Conservation (phyloP, 2,113 vertebrate species). For the Morone saxatilis region DNA sequence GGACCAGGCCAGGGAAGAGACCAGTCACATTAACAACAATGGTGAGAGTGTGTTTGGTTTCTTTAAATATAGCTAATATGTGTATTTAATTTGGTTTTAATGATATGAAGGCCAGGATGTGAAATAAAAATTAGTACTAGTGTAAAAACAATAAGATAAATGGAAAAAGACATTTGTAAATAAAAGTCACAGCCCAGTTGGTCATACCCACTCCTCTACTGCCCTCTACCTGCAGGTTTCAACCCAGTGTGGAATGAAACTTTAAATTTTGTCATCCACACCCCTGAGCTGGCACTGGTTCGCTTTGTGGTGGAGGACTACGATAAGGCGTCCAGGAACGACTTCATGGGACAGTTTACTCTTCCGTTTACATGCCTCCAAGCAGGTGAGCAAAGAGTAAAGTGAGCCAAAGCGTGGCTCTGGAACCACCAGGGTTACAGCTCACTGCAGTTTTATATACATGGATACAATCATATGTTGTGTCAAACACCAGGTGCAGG, state of each 20-base stretch:
- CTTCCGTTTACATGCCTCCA: slow-evolving; percentile 91
- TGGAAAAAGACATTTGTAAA: neutral
- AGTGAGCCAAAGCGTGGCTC: neutral
- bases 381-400: slow-evolving; percentile 83
- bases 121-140: neutral
- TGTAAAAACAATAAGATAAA: neutral
- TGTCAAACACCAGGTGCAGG: neutral
- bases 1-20: slow-evolving; percentile 90
- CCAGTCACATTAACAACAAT: slow-evolving; percentile 93
- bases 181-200: neutral
- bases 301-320: slow-evolving; percentile 95
- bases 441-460: neutral
- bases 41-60: slow-evolving; percentile 80
- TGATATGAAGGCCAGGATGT: neutral
- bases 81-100: neutral
- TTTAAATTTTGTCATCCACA: slow-evolving; percentile 87
- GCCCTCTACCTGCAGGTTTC: slow-evolving; percentile 86
- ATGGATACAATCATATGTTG: too few species aligned
- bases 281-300: slow-evolving; percentile 91
- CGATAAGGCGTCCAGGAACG: slow-evolving; percentile 90
- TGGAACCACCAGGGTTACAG: neutral
- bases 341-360: slow-evolving; percentile 96
- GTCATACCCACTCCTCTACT: slow-evolving; percentile 2
- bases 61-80: neutral
- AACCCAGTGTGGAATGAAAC: slow-evolving; percentile 94